phyloP scores from a whole-genome alignment of 2,888 invertebrate species.

The Lasioglossum morio region DNA sequence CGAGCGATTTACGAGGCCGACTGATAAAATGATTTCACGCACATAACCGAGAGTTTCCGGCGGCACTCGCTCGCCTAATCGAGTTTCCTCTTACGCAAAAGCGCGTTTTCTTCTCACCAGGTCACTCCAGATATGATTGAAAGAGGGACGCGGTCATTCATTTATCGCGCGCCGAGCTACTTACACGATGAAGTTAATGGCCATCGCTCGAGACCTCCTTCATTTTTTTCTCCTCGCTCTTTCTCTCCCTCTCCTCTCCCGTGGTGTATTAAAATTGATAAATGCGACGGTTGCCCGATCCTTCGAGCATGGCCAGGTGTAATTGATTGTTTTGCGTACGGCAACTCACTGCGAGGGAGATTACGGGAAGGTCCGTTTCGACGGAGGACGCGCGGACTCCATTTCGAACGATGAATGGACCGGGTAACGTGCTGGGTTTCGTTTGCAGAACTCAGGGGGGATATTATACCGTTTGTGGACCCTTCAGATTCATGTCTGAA shows the following conservation, averaged over 20 bases:
- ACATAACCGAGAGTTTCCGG: constrained; percentile 4
- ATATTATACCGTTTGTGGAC: neutral
- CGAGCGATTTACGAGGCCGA: constrained; percentile 25
- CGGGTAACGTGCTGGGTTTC: neutral
- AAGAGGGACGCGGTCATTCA: neutral
- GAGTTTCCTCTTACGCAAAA: constrained; percentile 15
- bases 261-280: constrained; percentile 1
- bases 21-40: constrained; percentile 23
- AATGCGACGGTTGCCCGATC: neutral
- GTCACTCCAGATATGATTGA: neutral
- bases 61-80: neutral
- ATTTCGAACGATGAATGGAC: neutral
- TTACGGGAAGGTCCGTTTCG: neutral
- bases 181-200: constrained; percentile 4
- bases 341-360: neutral
- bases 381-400: neutral
- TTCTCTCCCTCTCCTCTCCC: neutral
- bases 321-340: constrained; percentile 15
- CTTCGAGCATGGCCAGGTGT: neutral
- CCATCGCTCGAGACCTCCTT: neutral
- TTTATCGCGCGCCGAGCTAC: neutral
- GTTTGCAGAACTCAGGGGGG: neutral
- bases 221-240: neutral
- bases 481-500: neutral
- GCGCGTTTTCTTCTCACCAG: neutral